phyloP scores from a whole-genome alignment of 2,797 vertebrate genomes.

The Gymnopithys bicolor region DNA sequence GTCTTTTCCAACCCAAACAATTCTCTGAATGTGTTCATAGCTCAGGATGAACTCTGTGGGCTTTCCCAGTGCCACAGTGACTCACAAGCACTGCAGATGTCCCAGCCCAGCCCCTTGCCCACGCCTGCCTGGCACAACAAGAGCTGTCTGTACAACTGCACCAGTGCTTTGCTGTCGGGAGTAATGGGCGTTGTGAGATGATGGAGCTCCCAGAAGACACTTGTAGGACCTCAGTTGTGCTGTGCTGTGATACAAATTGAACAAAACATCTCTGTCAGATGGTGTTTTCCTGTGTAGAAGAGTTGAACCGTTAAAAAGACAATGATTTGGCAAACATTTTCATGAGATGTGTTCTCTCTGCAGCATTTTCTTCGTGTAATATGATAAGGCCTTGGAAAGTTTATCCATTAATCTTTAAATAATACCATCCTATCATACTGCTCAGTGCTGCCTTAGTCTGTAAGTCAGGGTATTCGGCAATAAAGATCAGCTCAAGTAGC shows the following conservation, averaged over 20 bases:
- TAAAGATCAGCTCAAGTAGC: not conserved
- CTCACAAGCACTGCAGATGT: not conserved
- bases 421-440: not conserved
- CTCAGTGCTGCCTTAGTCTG: not conserved
- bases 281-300: not conserved
- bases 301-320: not conserved
- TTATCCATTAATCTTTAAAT: conserved; percentile 2
- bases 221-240: not conserved
- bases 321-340: not conserved
- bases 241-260: not conserved
- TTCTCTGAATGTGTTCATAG: not conserved
- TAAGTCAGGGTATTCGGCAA: not conserved
- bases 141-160: not conserved
- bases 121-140: not conserved
- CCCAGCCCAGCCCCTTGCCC: not conserved
- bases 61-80: not conserved
- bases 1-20: not conserved
- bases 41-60: not conserved
- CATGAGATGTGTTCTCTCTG: not conserved
- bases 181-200: not conserved
- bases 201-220: conserved; percentile 1
- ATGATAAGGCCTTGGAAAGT: not conserved
- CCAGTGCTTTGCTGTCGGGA: not conserved
- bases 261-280: conserved; percentile 14
- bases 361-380: not conserved